phyloP scores from a whole-genome alignment of 1,140 invertebrate species.

The Steinernema feltiae region DNA sequence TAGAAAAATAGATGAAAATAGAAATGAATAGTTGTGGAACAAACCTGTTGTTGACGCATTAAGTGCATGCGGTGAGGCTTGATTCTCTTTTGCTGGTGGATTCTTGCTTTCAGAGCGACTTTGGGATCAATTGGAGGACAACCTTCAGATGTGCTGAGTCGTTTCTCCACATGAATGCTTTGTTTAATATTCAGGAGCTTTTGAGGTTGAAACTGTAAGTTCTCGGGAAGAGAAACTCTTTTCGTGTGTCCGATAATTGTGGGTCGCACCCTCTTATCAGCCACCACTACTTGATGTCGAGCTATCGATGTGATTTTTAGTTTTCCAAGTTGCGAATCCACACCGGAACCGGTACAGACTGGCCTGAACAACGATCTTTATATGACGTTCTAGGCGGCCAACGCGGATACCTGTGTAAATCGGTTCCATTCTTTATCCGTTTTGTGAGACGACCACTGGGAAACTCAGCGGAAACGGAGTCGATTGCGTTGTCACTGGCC shows the following conservation, averaged over 20 bases:
- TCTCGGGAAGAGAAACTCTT: conserved; percentile 48
- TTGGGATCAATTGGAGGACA: conserved; percentile 29
- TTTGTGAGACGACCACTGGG: conserved; percentile 45
- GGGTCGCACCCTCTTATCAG: neutral
- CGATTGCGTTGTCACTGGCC: conserved; percentile 50
- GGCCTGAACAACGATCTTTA: conserved; percentile 34
- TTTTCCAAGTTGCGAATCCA: conserved; percentile 40
- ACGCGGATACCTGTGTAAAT: conserved; percentile 37
- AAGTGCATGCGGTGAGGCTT: neutral
- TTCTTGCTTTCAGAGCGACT: conserved; percentile 41
- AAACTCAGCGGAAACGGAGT: conserved; percentile 38
- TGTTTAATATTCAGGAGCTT: conserved; percentile 47
- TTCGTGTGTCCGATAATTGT: conserved; percentile 38
- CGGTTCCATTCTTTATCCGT: conserved; percentile 26
- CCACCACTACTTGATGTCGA: neutral
- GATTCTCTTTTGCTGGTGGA: conserved; percentile 47
- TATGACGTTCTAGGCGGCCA: conserved; percentile 2
- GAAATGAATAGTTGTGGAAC: neutral
- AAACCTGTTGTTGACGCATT: neutral
- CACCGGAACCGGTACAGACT: conserved; percentile 26
- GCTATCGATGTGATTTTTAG: conserved; percentile 31
- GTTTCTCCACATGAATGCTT: conserved; percentile 48
- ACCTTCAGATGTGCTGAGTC: conserved; percentile 20
- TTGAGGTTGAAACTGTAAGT: conserved; percentile 50
- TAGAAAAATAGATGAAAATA: neutral